Evolutionary conservation across 2,888 invertebrate genomes (phyloP).

Genomic region (Dione vanillae): DNA sequence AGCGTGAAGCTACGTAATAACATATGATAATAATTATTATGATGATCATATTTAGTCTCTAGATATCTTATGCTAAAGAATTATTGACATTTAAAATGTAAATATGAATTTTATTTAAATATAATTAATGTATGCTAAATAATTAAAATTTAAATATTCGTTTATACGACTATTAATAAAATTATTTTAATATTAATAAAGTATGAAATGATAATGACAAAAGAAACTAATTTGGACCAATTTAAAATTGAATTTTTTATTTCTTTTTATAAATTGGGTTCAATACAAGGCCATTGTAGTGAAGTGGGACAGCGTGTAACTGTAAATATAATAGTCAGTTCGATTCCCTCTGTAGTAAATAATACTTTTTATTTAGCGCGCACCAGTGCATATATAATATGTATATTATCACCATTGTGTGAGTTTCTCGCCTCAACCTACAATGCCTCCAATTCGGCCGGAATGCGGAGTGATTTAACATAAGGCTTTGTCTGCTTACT

Average conservation of each 20-base stretch:
- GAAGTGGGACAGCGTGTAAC: neutral
- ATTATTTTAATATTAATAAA: neutral
- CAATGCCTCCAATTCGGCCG: too few species aligned
- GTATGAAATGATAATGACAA: neutral
- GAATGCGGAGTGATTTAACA: too few species aligned
- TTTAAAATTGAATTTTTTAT: neutral
- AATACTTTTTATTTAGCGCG: too few species aligned
- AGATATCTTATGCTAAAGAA: neutral
- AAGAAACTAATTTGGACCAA: neutral
- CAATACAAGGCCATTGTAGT: too few species aligned
- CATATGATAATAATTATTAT: too few species aligned
- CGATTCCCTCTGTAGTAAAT: too few species aligned
- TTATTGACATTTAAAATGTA: conserved; percentile 4
- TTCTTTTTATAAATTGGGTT: neutral
- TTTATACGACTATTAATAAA: neutral
- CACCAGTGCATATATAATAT: too few species aligned
- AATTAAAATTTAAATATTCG: neutral
- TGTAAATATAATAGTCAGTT: neutral
- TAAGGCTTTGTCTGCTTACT: too few species aligned
- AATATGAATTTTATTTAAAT: neutral
- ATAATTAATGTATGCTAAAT: neutral
- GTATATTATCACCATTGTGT: too few species aligned
- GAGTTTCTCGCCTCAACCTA: too few species aligned
- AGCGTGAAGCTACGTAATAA: too few species aligned
- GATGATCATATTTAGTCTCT: too few species aligned